Base-by-base conservation (phyloP, 2,888 invertebrate species). In the Ichneumon xanthorius region DNA sequence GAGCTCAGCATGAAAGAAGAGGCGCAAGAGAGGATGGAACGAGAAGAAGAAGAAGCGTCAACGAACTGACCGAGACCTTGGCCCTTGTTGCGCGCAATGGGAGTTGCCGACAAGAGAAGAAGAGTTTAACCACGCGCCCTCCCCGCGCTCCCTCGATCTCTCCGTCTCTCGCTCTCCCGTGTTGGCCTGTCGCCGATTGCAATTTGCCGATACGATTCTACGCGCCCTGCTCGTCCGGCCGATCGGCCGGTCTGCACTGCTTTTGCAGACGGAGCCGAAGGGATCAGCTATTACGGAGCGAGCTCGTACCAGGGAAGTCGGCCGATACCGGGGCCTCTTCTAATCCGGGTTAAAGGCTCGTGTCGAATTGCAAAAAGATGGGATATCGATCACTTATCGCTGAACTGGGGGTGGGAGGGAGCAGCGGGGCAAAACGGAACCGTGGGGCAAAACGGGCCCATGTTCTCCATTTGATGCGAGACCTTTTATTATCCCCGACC, bases 161-260 rank as follows among this genome's bases (percentile, higher is more conserved):
- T 22, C 70, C 91, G 91, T 58, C 58, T 48, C 53, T 30, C 33
- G 26, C 30, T 6, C 61, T 33, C 61, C 6, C 22, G 61, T 33
- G 61, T 61, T 33, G 91, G 90, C 88, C 89, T 89, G 90, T 90
- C 91, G 90, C 90, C 92, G 92, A 92, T 93, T 91, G 92, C 92
- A 92, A 92, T 92, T 92, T 92, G 87, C 92, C 92, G 93, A 93
- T 92, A 93, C 91, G 89, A 92, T 92, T 92, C 91, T 92, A 89
- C 90, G 90, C 91, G 92, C 90, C 87, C 89, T 83, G 79, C 87
- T 80, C 80, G 73, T 83, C 86, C 86, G 86, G 86, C 83, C 76
- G 80, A 76, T 71, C 84, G 80, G 76, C 48, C 82, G 77, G 78
- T 86, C 53, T 58, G 58, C 55, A 22, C 22, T 58, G 22, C 22